These are phyloP conservation scores for Cygnus buccinator DNA, from an alignment of 2,113 vertebrate species.

Conservation along the genomic window DNA sequence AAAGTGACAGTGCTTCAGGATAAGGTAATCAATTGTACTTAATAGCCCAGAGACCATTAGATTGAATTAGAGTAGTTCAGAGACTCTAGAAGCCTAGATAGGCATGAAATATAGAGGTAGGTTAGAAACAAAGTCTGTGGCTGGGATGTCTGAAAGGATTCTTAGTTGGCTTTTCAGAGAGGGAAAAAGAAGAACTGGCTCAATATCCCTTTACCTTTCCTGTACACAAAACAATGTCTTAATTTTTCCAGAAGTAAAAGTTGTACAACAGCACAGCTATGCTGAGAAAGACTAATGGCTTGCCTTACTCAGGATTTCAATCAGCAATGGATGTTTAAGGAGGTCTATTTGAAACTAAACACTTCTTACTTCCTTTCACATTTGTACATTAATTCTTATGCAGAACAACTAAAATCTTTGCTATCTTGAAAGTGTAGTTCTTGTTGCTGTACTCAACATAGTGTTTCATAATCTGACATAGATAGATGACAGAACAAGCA, in stretches of 20 bases:
- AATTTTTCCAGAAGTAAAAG: not conserved
- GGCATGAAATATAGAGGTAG: not conserved
- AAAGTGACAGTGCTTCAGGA: not conserved
- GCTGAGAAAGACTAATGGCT: accelerated
- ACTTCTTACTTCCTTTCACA: not conserved
- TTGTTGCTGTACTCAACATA: not conserved
- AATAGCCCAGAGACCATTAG: not conserved
- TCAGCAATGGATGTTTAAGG: accelerated
- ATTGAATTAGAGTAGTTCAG: not conserved
- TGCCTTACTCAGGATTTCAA: not conserved
- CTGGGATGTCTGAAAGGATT: not conserved
- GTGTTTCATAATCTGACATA: not conserved
- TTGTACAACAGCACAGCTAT: accelerated
- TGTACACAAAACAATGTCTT: not conserved
- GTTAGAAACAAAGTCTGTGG: not conserved
- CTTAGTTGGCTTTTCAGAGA: accelerated
- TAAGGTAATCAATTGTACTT: not conserved
- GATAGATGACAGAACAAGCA: not conserved
- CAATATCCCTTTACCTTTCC: not conserved
- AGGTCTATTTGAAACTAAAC: not conserved
- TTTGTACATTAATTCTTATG: not conserved
- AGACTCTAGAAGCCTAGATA: not conserved
- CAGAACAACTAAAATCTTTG: not conserved
- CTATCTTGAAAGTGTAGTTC: not conserved
- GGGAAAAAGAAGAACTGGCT: not conserved